These are phyloP conservation scores for Scortum barcoo DNA, from an alignment of 2,113 vertebrate species.

Conservation along the genomic window DNA sequence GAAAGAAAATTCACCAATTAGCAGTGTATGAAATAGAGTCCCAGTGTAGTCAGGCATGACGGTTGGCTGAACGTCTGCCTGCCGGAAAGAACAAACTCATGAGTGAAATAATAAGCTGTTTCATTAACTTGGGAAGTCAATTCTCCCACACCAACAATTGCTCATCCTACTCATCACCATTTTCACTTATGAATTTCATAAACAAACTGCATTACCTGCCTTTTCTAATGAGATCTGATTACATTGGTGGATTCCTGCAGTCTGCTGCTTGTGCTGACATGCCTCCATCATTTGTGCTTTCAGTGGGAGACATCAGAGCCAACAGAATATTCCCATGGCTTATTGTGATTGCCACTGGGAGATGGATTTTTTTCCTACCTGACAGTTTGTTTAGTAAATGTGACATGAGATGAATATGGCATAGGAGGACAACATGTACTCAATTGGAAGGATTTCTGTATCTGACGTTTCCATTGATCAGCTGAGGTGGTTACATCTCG, in stretches of 20 bases:
- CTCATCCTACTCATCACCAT: neutral
- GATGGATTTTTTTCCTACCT: neutral
- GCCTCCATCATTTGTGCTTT: neutral
- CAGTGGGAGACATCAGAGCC: neutral
- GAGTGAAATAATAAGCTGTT: slow-evolving; percentile 11
- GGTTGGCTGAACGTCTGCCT: neutral
- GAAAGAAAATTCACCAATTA: neutral
- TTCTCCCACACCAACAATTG: neutral
- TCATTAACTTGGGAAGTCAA: neutral
- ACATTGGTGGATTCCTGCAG: neutral
- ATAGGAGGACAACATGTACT: neutral
- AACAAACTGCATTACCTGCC: neutral
- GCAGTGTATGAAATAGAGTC: neutral
- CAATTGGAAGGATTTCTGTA: neutral
- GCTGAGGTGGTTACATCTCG: neutral
- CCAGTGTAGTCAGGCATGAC: neutral
- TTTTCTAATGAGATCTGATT: neutral
- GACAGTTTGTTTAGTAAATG: slow-evolving; percentile 18
- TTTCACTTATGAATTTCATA: neutral
- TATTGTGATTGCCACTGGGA: neutral
- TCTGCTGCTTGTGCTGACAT: neutral
- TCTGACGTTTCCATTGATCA: slow-evolving; percentile 1
- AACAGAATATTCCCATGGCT: neutral
- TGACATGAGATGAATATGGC: neutral
- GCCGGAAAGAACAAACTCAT: slow-evolving; percentile 11